Conservation (phyloP, 2,888 invertebrate genomes). For the Venustoraphidia nigricollis region DNA sequence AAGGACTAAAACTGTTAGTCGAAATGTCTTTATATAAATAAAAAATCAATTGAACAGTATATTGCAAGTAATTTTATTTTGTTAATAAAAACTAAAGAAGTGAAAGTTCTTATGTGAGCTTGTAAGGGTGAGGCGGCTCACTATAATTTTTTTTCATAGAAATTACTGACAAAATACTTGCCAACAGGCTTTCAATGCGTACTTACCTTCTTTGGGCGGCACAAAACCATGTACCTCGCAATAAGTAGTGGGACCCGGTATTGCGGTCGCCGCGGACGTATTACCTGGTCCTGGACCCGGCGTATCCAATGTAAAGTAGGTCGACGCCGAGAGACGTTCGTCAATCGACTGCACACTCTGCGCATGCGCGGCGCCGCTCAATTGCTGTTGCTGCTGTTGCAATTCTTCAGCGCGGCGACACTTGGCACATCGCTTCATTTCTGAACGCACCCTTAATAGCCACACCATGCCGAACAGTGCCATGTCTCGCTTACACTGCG, state of each 20-base stretch:
- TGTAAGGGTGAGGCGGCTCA: too few species aligned
- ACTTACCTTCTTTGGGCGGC: slow-evolving; percentile 37
- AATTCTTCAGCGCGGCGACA: slow-evolving; percentile 35
- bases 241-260: slow-evolving; percentile 30
- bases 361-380: neutral
- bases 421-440: slow-evolving; percentile 60
- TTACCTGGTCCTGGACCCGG: slow-evolving; percentile 24
- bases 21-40: too few species aligned
- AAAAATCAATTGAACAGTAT: too few species aligned
- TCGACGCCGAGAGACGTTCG: slow-evolving; percentile 23
- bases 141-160: too few species aligned
- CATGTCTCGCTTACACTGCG: slow-evolving; percentile 33
- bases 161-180: too few species aligned
- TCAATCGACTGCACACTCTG: slow-evolving; percentile 3
- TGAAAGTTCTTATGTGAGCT: too few species aligned
- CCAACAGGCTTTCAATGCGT: too few species aligned
- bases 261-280: slow-evolving; percentile 12
- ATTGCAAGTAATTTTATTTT: too few species aligned
- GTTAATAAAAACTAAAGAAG: too few species aligned
- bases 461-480: slow-evolving; percentile 78
- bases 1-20: too few species aligned
- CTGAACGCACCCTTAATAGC: slow-evolving; percentile 66
- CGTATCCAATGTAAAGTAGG: slow-evolving; percentile 35
- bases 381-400: slow-evolving; percentile 2
- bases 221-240: slow-evolving; percentile 42